phyloP scores from a whole-genome alignment of 2,888 invertebrate species.

The Dusona sp. region DNA sequence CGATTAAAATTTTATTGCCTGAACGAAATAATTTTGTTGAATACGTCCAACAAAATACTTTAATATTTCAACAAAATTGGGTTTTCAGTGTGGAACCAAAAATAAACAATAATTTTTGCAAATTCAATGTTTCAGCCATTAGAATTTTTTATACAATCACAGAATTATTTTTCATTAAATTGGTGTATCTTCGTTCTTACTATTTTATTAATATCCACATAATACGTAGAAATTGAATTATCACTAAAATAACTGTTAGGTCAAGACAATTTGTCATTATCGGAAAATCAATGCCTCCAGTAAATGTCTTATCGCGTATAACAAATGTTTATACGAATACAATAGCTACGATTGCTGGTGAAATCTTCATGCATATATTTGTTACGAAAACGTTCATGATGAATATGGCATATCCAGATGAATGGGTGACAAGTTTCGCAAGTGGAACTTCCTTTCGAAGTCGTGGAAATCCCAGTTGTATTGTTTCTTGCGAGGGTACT shows the following conservation, averaged over 20 bases:
- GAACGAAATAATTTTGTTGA: too few relatives aligned
- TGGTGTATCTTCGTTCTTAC: background rate
- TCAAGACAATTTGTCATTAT: constrained; percentile 8
- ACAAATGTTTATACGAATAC: constrained; percentile 39
- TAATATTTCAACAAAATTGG: too few relatives aligned
- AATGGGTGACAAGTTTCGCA: constrained; percentile 51
- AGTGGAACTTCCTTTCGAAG: constrained; percentile 53
- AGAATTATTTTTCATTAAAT: background rate
- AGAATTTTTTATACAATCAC: background rate
- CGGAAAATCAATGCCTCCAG: background rate
- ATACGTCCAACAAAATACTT: too few relatives aligned
- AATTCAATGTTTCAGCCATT: background rate
- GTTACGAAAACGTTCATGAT: background rate
- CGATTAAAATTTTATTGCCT: too few relatives aligned
- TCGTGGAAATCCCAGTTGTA: constrained; percentile 64
- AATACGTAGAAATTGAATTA: background rate
- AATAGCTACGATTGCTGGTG: constrained; percentile 40
- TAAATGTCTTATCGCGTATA: constrained; percentile 21
- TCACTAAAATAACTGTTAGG: background rate
- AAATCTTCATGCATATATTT: background rate
- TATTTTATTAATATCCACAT: background rate
- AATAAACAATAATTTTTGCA: background rate
- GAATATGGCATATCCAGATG: constrained; percentile 33
- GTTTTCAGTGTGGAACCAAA: too few relatives aligned
- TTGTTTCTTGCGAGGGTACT: constrained; percentile 62